phyloP scores from a whole-genome alignment of 2,113 vertebrate genomes.

The Anser brachyrhynchus region DNA sequence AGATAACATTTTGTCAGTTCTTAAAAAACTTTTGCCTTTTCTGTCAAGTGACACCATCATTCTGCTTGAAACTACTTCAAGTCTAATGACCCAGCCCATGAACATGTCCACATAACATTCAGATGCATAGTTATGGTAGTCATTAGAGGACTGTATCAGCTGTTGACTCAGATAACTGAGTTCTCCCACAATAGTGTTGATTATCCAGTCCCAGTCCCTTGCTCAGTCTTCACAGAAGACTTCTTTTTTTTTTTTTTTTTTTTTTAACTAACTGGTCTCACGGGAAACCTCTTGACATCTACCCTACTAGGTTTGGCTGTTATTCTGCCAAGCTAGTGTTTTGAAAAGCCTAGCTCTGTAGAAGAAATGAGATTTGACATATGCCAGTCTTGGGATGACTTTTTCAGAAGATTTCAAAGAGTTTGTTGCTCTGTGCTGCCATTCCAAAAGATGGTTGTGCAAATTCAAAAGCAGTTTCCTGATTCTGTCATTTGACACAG shows the following conservation, averaged over 20 bases:
- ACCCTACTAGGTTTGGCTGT: background rate
- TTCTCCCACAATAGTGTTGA: fast-evolving
- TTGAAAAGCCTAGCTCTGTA: background rate
- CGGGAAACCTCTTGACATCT: background rate
- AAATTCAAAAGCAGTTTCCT: background rate
- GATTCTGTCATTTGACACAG: background rate
- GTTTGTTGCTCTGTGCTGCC: background rate
- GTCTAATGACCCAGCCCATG: background rate
- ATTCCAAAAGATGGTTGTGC: background rate
- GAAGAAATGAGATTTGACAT: background rate
- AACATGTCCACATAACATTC: background rate
- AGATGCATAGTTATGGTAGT: background rate
- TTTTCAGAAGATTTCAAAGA: background rate
- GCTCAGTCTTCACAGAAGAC: background rate
- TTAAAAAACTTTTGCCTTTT: background rate
- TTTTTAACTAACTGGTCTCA: background rate
- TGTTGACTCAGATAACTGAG: background rate
- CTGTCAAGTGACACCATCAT: background rate
- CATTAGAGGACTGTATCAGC: background rate
- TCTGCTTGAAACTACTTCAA: background rate
- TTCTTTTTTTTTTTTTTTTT: background rate
- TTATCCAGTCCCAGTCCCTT: background rate
- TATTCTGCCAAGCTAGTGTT: background rate
- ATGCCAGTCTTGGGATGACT: background rate
- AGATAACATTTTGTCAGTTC: background rate